Evolutionary conservation across 2,797 vertebrate species (phyloP).

Genomic region (Phataginus tetradactyla): DNA sequence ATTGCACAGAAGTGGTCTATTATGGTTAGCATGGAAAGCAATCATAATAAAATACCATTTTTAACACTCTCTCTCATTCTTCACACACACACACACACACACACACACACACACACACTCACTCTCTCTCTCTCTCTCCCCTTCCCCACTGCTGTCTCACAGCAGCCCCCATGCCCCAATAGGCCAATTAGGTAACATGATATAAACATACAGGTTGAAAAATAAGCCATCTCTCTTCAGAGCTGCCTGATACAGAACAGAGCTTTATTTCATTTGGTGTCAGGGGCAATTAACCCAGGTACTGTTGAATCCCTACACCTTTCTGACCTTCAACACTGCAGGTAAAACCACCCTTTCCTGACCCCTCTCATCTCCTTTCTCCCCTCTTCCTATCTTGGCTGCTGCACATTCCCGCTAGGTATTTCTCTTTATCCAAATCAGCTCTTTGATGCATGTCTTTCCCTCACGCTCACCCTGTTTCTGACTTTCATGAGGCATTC

Average conservation of each 20-base stretch:
- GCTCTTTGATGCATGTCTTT: neutral
- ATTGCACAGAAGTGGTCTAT: slow-evolving; percentile 66
- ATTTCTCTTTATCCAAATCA: slow-evolving; percentile 48
- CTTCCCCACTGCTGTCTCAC: neutral
- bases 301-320: neutral
- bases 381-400: neutral
- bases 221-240: slow-evolving; percentile 33
- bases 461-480: slow-evolving; percentile 16
- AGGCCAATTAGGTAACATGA: slow-evolving; percentile 31
- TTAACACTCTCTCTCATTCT: neutral
- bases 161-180: neutral
- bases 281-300: neutral
- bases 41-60: slow-evolving; percentile 47
- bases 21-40: slow-evolving; percentile 27
- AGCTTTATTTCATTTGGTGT: slow-evolving; percentile 1
- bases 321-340: neutral
- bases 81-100: neutral
- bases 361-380: neutral
- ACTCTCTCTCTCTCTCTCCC: neutral
- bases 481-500: slow-evolving; percentile 53
- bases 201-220: neutral
- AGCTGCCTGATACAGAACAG: neutral
- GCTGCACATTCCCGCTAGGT: neutral
- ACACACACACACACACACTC: neutral
- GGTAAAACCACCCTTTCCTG: neutral